Conservation (phyloP, 2,888 invertebrate genomes). For the Heliconius sara region DNA sequence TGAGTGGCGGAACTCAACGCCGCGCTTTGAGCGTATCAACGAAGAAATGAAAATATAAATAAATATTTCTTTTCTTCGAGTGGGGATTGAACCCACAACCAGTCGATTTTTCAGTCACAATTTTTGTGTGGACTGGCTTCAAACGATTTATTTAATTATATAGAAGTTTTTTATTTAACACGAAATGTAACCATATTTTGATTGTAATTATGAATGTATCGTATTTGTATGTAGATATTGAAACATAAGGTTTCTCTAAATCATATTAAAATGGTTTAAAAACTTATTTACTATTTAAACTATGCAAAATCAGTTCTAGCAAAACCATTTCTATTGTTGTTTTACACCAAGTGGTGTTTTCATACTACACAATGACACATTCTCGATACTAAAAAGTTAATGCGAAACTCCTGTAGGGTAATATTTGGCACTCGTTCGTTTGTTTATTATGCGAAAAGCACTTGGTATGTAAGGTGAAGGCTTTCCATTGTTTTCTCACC, state of each 20-base stretch:
- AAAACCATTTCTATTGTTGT: slow-evolving; percentile 25
- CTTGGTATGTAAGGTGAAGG: slow-evolving; percentile 41
- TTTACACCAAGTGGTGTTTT: slow-evolving; percentile 15
- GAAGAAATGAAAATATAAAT: no score
- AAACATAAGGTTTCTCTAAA: background rate
- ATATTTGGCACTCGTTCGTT: slow-evolving; percentile 37
- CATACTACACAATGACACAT: slow-evolving; percentile 37
- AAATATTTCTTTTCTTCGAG: no score
- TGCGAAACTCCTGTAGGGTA: slow-evolving; percentile 42
- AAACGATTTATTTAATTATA: background rate
- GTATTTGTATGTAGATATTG: background rate
- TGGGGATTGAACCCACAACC: no score
- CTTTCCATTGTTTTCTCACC: slow-evolving; percentile 50
- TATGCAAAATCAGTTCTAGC: background rate
- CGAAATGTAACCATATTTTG: background rate
- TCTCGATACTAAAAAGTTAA: slow-evolving; percentile 36
- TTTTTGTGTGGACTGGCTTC: no score
- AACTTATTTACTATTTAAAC: background rate
- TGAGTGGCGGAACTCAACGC: no score
- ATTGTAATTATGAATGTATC: background rate
- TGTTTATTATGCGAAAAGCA: slow-evolving; percentile 36
- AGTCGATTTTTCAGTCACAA: no score
- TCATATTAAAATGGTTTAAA: background rate
- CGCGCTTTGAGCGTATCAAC: no score
- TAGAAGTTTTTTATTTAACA: background rate